Percentiles rank a stretch among this genome's conserved stretches.
These are phyloP conservation scores for Drosophila sp. DNA, from an alignment of 1,140 invertebrate genomes.

Conservation along the genomic window DNA sequence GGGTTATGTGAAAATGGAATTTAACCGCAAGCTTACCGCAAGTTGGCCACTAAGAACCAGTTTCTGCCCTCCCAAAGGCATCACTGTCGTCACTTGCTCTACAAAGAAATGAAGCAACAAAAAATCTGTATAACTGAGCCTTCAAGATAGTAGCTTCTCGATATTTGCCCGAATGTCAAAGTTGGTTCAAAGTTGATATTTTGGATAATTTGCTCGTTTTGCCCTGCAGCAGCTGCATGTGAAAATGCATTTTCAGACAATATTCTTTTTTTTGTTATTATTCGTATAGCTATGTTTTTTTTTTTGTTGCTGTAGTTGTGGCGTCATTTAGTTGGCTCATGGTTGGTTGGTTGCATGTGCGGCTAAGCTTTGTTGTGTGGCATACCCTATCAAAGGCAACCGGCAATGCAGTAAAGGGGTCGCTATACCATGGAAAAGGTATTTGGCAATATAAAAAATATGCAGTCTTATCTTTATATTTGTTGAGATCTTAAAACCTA, in stretches of 20 bases:
- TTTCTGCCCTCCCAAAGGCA: slow-evolving; percentile 39
- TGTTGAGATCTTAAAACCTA: not conserved
- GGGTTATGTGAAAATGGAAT: slow-evolving; percentile 54
- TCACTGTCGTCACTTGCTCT: slow-evolving; percentile 41
- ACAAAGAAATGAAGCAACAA: slow-evolving; percentile 35
- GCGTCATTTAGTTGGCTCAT: slow-evolving; percentile 59
- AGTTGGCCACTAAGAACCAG: slow-evolving; percentile 50
- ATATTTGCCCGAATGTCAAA: slow-evolving; percentile 58
- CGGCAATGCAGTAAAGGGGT: not conserved
- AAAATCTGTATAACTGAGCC: not conserved
- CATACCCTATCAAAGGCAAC: slow-evolving; percentile 23
- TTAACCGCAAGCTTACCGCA: slow-evolving; percentile 38
- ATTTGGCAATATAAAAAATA: slow-evolving; percentile 2
- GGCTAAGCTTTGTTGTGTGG: slow-evolving; percentile 34
- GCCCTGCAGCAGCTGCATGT: slow-evolving; percentile 46
- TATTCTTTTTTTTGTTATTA: not conserved
- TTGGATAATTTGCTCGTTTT: slow-evolving; percentile 37
- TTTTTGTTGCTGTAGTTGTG: slow-evolving; percentile 48
- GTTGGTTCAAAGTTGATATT: slow-evolving; percentile 47
- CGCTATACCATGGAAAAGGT: not conserved
- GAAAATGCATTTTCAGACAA: slow-evolving; percentile 57
- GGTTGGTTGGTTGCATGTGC: slow-evolving; percentile 55
- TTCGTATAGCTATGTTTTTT: slow-evolving; percentile 8
- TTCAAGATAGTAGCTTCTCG: not conserved
- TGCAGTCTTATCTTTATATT: slow-evolving; percentile 2